These are phyloP conservation scores for Hanleya hanleyi DNA, from an alignment of 2,888 invertebrate genomes.

Conservation along the genomic window DNA sequence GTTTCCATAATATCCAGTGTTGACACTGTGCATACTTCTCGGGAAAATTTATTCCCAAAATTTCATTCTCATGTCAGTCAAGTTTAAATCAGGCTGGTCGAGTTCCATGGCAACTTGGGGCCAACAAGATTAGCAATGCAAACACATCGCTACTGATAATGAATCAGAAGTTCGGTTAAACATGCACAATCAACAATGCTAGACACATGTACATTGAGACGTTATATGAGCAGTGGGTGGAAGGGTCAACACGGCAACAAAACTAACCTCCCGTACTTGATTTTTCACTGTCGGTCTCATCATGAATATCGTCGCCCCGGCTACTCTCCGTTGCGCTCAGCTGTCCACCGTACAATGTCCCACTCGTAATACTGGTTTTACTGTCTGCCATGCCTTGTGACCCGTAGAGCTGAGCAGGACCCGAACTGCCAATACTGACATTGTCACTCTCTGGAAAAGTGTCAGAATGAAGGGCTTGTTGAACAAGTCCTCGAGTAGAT, in stretches of 20 bases:
- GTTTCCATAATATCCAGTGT: no score
- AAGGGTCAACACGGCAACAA: neutral
- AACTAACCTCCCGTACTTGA: constrained; percentile 53
- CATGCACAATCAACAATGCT: neutral
- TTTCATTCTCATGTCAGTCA: no score
- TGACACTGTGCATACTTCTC: no score
- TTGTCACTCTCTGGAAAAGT: constrained; percentile 64
- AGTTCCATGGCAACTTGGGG: no score
- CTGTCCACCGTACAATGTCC: constrained; percentile 56
- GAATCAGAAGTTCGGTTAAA: neutral
- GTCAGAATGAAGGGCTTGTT: no score
- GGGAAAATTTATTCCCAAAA: no score
- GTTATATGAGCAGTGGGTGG: neutral
- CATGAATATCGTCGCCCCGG: constrained; percentile 62
- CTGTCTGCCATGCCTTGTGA: constrained; percentile 53
- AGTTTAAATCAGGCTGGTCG: no score
- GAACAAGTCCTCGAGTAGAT: no score
- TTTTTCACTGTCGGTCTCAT: constrained; percentile 63
- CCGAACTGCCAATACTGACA: constrained; percentile 62
- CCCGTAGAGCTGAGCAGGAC: constrained; percentile 48
- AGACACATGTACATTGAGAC: neutral
- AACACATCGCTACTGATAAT: neutral
- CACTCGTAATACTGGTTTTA: constrained; percentile 58
- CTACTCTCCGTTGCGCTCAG: constrained; percentile 68
- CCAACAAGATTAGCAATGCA: no score